A percentile compares a stretch with the other conserved stretches of the same genome.
phyloP scores from a whole-genome alignment of 1,140 invertebrate genomes.

The Rhagoletis pomonella region DNA sequence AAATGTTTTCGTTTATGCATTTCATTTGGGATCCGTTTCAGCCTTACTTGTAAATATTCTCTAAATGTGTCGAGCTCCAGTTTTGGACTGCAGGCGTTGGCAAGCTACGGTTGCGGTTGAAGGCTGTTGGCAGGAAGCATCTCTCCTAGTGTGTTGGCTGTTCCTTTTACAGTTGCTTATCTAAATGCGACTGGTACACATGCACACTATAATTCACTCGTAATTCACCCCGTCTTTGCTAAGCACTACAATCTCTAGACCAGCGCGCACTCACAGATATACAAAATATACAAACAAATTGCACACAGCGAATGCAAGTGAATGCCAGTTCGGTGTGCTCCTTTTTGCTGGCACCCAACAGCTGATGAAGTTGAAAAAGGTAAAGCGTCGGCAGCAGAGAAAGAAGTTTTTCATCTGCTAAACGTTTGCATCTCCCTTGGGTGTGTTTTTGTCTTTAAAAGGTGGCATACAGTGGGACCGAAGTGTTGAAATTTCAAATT shows the following conservation, averaged over 20 bases:
- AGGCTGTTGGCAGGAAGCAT: background rate
- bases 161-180: slow-evolving; percentile 15
- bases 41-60: no score
- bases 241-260: background rate
- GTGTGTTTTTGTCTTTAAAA: slow-evolving; percentile 23
- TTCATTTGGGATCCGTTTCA: background rate
- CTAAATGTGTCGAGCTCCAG: slow-evolving; percentile 10
- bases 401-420: slow-evolving; percentile 38
- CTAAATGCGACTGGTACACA: slow-evolving; percentile 41
- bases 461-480: background rate
- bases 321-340: background rate
- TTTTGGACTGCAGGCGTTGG: slow-evolving; percentile 12
- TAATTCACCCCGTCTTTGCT: background rate
- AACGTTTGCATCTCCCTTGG: background rate
- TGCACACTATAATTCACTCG: slow-evolving; percentile 31
- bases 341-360: slow-evolving; percentile 8
- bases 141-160: background rate
- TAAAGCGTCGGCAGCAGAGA: background rate
- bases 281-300: background rate
- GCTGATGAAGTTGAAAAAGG: slow-evolving; percentile 40
- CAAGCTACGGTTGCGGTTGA: slow-evolving; percentile 19
- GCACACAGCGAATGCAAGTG: background rate
- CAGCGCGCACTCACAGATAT: background rate
- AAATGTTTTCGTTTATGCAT: slow-evolving; percentile 16
- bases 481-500: background rate